A percentile compares a stretch with the other conserved stretches of the same genome.
Evolutionary conservation across 2,888 invertebrate species (phyloP).

Genomic region (Watsonalla cultraria): DNA sequence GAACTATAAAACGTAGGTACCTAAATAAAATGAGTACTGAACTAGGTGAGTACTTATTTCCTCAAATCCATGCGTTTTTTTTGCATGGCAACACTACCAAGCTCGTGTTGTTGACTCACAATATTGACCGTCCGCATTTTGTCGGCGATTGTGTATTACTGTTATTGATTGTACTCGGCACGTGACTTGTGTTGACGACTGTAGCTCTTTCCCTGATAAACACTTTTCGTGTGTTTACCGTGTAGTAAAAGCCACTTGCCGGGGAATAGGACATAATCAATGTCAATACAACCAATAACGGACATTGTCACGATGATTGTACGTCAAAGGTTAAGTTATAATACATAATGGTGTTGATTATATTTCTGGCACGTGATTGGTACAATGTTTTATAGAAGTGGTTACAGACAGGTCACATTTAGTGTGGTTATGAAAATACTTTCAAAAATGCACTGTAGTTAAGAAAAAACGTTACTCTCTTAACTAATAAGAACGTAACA

Average conservation of each 20-base stretch:
- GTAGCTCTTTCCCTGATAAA: slow-evolving; percentile 50
- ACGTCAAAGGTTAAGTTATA: not conserved
- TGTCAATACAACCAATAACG: not conserved
- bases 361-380: not conserved
- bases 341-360: not conserved
- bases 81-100: slow-evolving; percentile 43
- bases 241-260: not conserved
- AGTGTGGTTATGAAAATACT: too few species aligned
- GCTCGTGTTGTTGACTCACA: slow-evolving; percentile 66
- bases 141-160: slow-evolving; percentile 72
- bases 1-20: not conserved
- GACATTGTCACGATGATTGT: not conserved
- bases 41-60: slow-evolving; percentile 4
- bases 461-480: too few species aligned
- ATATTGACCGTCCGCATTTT: slow-evolving; percentile 72
- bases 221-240: slow-evolving; percentile 33
- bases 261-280: not conserved
- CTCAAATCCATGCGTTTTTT: slow-evolving; percentile 7
- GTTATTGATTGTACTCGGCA: slow-evolving; percentile 72
- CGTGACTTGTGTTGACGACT: slow-evolving; percentile 73
- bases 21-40: slow-evolving; percentile 3
- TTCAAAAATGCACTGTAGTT: too few species aligned
- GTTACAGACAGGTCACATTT: too few species aligned
- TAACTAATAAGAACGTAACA: too few species aligned
- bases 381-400: not conserved